Evolutionary conservation across 1,140 invertebrate genomes (phyloP).

Genomic region (Achatina immaculata): DNA sequence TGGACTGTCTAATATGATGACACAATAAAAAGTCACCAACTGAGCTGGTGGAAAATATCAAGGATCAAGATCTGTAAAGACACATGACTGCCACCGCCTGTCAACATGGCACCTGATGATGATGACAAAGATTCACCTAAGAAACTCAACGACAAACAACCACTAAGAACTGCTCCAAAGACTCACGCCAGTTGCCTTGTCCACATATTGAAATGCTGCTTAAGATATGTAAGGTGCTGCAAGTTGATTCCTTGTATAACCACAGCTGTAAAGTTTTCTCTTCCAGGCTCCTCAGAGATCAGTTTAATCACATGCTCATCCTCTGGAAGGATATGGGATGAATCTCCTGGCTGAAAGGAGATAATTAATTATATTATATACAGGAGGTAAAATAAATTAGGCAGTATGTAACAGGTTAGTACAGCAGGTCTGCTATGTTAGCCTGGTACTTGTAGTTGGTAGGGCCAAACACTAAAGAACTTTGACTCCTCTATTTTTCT

Average conservation of each 20-base stretch:
- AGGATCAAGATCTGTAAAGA: no score
- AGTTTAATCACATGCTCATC: constrained; percentile 62
- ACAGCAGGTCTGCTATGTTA: background rate
- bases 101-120: no score
- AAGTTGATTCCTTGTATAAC: constrained; percentile 65
- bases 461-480: no score
- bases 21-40: no score
- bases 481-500: no score
- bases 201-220: constrained; percentile 62
- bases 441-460: no score
- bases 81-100: no score
- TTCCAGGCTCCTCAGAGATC: constrained; percentile 63
- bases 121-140: background rate
- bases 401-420: background rate
- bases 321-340: constrained; percentile 57
- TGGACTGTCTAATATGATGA: no score
- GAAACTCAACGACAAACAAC: background rate
- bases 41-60: no score
- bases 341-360: constrained; percentile 61
- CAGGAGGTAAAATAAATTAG: no score
- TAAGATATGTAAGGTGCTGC: constrained; percentile 66
- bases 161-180: no score
- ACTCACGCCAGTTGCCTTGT: constrained; percentile 68
- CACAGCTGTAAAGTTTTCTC: constrained; percentile 69
- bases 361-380: no score